Conservation (phyloP, 2,888 invertebrate species). For the Drosophila quinaria region DNA sequence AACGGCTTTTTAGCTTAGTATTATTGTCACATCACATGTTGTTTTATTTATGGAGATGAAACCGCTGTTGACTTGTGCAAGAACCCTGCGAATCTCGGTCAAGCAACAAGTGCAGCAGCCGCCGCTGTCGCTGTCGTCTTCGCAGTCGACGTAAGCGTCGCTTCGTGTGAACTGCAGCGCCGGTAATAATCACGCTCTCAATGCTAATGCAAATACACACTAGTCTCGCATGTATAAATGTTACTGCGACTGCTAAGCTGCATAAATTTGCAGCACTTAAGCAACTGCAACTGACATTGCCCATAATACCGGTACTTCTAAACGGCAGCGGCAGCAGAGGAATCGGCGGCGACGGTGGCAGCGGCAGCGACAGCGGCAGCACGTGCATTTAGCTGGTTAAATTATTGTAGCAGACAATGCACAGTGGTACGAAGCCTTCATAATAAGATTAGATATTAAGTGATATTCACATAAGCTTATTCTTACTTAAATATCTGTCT, state of each 20-base stretch:
- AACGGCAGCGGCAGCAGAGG: constrained; percentile 22
- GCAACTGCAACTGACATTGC: constrained; percentile 63
- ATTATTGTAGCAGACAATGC: constrained; percentile 62
- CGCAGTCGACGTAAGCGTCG: constrained; percentile 6
- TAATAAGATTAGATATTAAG: not conserved
- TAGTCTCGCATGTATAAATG: constrained; percentile 1
- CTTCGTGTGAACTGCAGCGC: constrained; percentile 48
- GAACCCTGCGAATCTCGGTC: constrained; percentile 66
- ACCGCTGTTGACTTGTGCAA: constrained; percentile 44
- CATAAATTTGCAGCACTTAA: constrained; percentile 73
- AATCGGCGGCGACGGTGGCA: constrained; percentile 27
- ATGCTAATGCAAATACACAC: constrained; percentile 36
- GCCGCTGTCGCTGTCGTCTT: constrained; percentile 1
- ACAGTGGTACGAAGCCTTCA: constrained; percentile 47
- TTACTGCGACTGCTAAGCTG: constrained; percentile 45
- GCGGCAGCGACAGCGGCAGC: constrained; percentile 44
- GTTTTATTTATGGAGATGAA: constrained; percentile 27
- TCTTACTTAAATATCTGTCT: not conserved
- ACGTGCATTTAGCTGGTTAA: constrained; percentile 72
- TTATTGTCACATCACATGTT: constrained; percentile 52
- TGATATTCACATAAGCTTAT: not conserved
- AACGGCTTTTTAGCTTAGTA: constrained; percentile 49
- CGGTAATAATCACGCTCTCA: constrained; percentile 53
- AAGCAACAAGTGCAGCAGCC: constrained; percentile 77
- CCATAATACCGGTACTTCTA: constrained; percentile 66